Evolutionary conservation across 2,888 invertebrate species (phyloP).

Genomic region (Mimas tiliae): DNA sequence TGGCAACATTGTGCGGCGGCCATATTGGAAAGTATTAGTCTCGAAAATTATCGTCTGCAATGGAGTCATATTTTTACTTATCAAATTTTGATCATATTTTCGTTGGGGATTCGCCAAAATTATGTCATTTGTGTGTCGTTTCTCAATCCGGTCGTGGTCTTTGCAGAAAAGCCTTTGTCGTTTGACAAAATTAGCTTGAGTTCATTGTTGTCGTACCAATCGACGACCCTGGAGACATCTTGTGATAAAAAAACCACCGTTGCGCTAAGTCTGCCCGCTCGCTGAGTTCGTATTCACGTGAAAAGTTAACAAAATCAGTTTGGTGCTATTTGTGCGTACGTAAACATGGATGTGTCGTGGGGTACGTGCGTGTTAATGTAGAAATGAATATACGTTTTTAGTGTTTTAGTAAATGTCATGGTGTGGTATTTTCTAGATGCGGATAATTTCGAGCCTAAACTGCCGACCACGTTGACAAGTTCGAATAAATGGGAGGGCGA

Average conservation of each 20-base stretch:
- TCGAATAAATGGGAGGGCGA: conserved; percentile 94
- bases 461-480: conserved; percentile 83
- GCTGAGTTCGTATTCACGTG: conserved; percentile 75
- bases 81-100: conserved; percentile 78
- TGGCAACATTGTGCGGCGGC: conserved; percentile 58
- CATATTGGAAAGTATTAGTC: conserved; percentile 76
- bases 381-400: conserved; percentile 44
- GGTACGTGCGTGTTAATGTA: conserved; percentile 76
- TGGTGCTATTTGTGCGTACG: conserved; percentile 67
- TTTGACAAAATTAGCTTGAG: conserved; percentile 81
- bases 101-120: conserved; percentile 80
- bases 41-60: conserved; percentile 81
- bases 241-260: conserved; percentile 76
- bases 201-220: conserved; percentile 70
- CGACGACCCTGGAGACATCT: conserved; percentile 84
- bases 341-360: conserved; percentile 89
- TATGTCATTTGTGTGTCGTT: conserved; percentile 79
- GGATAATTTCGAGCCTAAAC: conserved; percentile 89
- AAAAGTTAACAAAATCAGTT: conserved; percentile 74
- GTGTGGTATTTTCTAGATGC: conserved; percentile 85
- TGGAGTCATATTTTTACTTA: conserved; percentile 83
- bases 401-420: conserved; percentile 47
- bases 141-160: conserved; percentile 75
- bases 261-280: conserved; percentile 68
- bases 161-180: conserved; percentile 78